phyloP scores from a whole-genome alignment of 1,140 invertebrate species.

The Lysiphlebus fabarum region DNA sequence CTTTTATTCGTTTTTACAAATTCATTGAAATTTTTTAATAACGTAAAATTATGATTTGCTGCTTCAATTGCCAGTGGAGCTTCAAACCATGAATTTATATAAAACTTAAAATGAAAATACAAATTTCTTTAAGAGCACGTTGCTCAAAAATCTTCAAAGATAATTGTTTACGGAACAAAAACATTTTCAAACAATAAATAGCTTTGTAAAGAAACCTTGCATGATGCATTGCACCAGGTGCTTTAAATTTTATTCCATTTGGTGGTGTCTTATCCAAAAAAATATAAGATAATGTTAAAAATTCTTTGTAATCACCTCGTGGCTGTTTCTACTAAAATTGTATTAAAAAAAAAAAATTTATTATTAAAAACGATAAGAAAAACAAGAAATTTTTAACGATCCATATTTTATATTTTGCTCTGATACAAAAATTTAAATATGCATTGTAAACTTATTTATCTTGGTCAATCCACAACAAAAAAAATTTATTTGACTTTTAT shows the following conservation, averaged over 20 bases:
- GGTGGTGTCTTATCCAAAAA: constrained; percentile 25
- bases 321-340: constrained; percentile 15
- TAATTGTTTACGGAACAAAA: constrained; percentile 27
- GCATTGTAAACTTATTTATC: no score
- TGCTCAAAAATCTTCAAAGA: constrained; percentile 14
- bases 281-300: constrained; percentile 25
- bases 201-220: constrained; percentile 32
- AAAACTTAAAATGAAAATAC: constrained; percentile 24
- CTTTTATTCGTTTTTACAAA: constrained; percentile 24
- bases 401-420: background rate
- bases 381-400: background rate
- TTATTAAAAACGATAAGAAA: constrained; percentile 5
- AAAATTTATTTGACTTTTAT: background rate
- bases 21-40: constrained; percentile 17
- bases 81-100: constrained; percentile 22
- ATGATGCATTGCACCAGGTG: constrained; percentile 28
- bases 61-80: constrained; percentile 23
- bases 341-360: constrained; percentile 3
- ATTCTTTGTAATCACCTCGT: constrained; percentile 27
- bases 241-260: constrained; percentile 21
- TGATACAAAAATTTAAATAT: background rate
- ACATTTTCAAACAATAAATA: constrained; percentile 33
- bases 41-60: constrained; percentile 18
- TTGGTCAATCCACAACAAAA: no score
- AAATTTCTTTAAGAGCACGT: constrained; percentile 18